Conservation (phyloP, 2,113 vertebrate genomes). For the Mastomys coucha region DNA sequence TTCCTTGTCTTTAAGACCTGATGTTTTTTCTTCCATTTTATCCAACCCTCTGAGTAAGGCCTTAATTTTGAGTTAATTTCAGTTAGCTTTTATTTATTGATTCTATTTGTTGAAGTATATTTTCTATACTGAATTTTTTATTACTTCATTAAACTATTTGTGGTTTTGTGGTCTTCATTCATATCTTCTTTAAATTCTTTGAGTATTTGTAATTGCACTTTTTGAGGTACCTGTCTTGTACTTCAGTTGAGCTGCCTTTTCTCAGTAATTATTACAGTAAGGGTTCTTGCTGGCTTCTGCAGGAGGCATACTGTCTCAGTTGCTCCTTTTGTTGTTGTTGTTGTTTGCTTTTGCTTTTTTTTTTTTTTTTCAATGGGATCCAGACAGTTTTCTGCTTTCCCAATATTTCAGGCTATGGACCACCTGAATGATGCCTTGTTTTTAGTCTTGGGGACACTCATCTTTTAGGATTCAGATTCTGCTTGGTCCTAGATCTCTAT, state of each 20-base stretch:
- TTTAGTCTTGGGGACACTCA: background rate
- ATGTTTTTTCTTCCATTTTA: background rate
- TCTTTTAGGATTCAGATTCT: background rate
- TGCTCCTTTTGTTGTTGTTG: too few relatives aligned
- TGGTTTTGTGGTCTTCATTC: background rate
- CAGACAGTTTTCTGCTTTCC: background rate
- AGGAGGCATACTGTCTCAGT: too few relatives aligned
- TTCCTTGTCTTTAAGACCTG: background rate
- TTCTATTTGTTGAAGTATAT: background rate
- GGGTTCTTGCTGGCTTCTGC: too few relatives aligned
- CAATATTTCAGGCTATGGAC: background rate
- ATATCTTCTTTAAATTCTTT: background rate
- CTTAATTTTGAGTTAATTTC: background rate
- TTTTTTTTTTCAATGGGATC: background rate
- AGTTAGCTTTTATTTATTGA: background rate
- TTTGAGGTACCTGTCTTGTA: too few relatives aligned
- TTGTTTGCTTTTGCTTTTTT: too few relatives aligned
- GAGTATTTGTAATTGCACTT: background rate
- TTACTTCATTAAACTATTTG: background rate
- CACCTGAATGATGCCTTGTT: background rate
- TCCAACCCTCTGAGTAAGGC: background rate
- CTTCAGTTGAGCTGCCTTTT: too few relatives aligned
- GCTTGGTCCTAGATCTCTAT: background rate
- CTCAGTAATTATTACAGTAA: too few relatives aligned
- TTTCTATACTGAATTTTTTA: background rate